Base-by-base conservation (phyloP, 2,888 invertebrate genomes). In the Exephanes ischioxanthus region DNA sequence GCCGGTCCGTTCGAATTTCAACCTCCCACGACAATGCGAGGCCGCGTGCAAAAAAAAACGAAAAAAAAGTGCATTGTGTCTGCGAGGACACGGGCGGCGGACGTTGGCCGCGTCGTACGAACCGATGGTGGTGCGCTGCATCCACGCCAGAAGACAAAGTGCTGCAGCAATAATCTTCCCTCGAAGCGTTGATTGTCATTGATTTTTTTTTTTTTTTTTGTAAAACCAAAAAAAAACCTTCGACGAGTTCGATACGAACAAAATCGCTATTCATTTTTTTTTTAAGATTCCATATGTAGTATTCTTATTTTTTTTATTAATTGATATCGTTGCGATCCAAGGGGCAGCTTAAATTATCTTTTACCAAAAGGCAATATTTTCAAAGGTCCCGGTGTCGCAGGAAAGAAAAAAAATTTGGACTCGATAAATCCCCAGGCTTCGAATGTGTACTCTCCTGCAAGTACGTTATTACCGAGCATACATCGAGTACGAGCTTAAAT, bases 11-110 rank as follows among this genome's bases (percentile, higher is more conserved):
- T 91, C 89, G 90, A 92, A 93, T 92, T 92, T 92, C 91, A 92
- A 91, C 90, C 92, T 93, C 92, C 91, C 93, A 92, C 92, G 92
- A 93, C 92, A 93, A 93, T 93, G 92, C 90, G 88, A 85, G 79
- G n/a, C 77, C 70, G 77, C 87, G 81, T 86, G 85, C 89, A 89
- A 89, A 88, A 48, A 48, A 48, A 16, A 48, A 16, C 3, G 16
- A 16, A 14, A 48, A 48, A 48, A 91, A 91, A 91, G 88, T 91
- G 91, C 91, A 91, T 91, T 91, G 91, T 91, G 89, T 88, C 88
- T 87, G 88, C 86, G 87, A 89, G 87, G 89, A 87, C 89, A 88
- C 88, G 88, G 88, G 87, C 89, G 89, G 87, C 86, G 85, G 83
- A 80, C 83, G 83, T 83, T 67, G 85, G 66, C 51, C 83, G 75